Evolutionary conservation across 2,113 vertebrate genomes (phyloP).

Genomic region (Varanus salvator): DNA sequence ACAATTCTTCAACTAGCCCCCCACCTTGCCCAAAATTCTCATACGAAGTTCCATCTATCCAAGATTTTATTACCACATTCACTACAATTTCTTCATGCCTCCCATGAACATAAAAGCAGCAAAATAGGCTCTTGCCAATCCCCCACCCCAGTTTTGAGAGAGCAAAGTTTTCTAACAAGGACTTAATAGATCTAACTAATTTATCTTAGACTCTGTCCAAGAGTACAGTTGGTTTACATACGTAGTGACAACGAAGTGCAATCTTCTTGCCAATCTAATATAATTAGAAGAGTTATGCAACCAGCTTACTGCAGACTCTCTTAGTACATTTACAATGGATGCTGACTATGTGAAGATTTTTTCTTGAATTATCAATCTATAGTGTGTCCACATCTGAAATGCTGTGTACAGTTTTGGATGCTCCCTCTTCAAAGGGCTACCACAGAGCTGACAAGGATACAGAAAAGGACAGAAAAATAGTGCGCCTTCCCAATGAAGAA

Average conservation of each 20-base stretch:
- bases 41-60: constrained; percentile 42
- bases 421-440: background rate
- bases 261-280: background rate
- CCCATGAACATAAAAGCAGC: constrained; percentile 67
- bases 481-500: background rate
- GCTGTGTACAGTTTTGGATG: background rate
- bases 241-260: constrained; percentile 1
- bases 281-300: constrained; percentile 35
- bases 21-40: constrained; percentile 45
- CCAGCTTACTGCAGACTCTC: background rate
- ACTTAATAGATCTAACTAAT: background rate
- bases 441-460: background rate
- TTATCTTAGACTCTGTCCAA: constrained; percentile 30
- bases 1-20: constrained; percentile 16
- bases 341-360: background rate
- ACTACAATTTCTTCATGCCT: constrained; percentile 67
- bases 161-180: constrained; percentile 37
- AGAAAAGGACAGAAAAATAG: background rate
- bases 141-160: constrained; percentile 39
- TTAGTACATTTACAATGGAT: constrained; percentile 8
- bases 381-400: background rate
- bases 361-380: background rate
- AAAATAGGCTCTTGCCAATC: constrained; percentile 62
- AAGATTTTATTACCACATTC: constrained; percentile 61
- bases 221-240: constrained; percentile 13